phyloP scores from a whole-genome alignment of 35 echinoderm and acorn worm species.

The Ophiothrix spiculata region DNA sequence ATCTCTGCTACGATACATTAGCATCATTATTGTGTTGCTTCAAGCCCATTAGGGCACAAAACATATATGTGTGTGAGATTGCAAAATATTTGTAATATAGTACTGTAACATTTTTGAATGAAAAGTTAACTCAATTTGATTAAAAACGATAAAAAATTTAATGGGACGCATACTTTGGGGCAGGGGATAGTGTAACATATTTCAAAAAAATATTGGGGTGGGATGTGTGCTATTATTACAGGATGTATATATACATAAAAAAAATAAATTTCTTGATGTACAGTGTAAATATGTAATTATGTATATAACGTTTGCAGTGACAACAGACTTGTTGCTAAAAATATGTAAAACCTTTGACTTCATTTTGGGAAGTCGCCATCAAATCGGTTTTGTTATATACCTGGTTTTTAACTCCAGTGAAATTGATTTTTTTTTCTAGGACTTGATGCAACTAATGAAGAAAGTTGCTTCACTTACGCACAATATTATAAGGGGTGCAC shows the following conservation, averaged over 20 bases:
- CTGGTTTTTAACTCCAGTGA: no score
- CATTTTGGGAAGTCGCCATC: neutral
- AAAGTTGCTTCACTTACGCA: no score
- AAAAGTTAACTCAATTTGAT: neutral
- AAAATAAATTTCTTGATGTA: neutral
- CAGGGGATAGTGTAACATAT: neutral
- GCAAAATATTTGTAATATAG: slow-evolving; percentile 1
- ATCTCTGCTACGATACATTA: no score
- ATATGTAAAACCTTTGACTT: neutral
- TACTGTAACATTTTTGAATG: neutral
- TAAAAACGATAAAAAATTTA: neutral
- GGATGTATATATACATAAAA: slow-evolving; percentile 10
- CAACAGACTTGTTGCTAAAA: neutral
- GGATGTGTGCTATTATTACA: slow-evolving; percentile 6
- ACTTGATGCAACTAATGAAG: no score
- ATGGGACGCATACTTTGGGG: neutral
- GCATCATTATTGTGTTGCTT: no score
- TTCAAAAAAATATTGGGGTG: no score
- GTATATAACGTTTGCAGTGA: slow-evolving; percentile 11
- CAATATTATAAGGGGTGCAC: no score
- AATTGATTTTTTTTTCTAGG: no score
- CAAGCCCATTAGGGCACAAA: neutral
- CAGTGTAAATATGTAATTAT: neutral
- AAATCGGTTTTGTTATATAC: no score
- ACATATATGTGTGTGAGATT: neutral